Conservation (phyloP, 2,888 invertebrate species). For the Sminthurides aquaticus region DNA sequence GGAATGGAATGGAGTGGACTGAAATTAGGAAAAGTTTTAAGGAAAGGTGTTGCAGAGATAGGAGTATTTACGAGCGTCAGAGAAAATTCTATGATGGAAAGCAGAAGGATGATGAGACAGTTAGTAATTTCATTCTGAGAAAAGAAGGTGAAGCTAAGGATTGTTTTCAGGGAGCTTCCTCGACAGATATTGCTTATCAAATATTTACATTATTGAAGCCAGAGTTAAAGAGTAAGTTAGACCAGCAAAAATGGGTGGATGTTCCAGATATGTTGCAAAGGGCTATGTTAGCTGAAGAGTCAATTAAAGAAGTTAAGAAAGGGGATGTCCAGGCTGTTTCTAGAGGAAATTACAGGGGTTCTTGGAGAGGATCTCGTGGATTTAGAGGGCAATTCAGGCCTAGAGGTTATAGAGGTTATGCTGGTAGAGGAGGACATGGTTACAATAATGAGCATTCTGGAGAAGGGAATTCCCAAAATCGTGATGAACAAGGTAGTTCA, state of each 20-base stretch:
- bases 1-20: neutral
- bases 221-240: neutral
- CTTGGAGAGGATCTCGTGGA: neutral
- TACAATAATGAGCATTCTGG: too few relatives aligned
- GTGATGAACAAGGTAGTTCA: too few relatives aligned
- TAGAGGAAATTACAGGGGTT: neutral
- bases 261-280: neutral
- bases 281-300: neutral
- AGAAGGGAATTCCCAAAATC: too few relatives aligned
- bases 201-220: neutral
- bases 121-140: neutral
- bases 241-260: neutral
- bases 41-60: neutral
- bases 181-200: neutral
- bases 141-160: neutral
- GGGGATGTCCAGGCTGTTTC: too few relatives aligned
- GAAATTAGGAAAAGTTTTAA: neutral
- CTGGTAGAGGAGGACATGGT: neutral
- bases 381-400: neutral
- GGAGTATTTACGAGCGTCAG: neutral
- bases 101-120: neutral
- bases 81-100: neutral
- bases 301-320: neutral
- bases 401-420: neutral
- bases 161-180: neutral